These are phyloP conservation scores for Anarsia innoxiella DNA, from an alignment of 2,888 invertebrate species.

Conservation along the genomic window DNA sequence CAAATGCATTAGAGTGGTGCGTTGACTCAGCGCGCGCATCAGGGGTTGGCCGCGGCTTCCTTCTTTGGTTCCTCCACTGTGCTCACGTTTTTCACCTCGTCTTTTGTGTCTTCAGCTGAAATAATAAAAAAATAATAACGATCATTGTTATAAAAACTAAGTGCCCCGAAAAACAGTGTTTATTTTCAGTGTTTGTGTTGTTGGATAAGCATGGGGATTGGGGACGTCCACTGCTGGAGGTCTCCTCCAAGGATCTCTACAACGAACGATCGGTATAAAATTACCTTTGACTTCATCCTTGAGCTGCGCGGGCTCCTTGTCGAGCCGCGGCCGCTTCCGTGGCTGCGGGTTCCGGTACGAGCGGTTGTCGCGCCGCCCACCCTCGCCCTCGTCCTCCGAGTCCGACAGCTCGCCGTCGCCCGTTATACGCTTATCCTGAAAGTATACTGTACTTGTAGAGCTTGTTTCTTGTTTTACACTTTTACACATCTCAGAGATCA, in stretches of 20 bases:
- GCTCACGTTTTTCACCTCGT: slow-evolving; percentile 72
- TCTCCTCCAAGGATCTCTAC: background rate
- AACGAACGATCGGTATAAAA: too few relatives aligned
- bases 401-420: slow-evolving; percentile 96
- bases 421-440: slow-evolving; percentile 91
- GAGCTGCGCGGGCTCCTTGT: slow-evolving; percentile 73
- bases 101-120: slow-evolving; percentile 79
- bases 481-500: too few relatives aligned
- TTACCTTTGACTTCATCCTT: slow-evolving; percentile 81
- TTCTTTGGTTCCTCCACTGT: slow-evolving; percentile 80
- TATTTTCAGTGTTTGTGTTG: background rate
- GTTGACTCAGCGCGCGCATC: slow-evolving; percentile 53
- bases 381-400: slow-evolving; percentile 91
- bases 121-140: slow-evolving; percentile 11
- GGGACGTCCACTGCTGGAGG: too few relatives aligned
- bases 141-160: too few relatives aligned
- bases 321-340: slow-evolving; percentile 84
- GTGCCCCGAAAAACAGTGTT: too few relatives aligned
- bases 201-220: slow-evolving; percentile 18
- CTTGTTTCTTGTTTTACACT: too few relatives aligned
- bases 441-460: too few relatives aligned
- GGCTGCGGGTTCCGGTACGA: slow-evolving; percentile 73
- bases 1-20: slow-evolving; percentile 1
- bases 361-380: slow-evolving; percentile 79
- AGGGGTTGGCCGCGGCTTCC: slow-evolving; percentile 79